phyloP scores from a whole-genome alignment of 2,888 invertebrate species.

The Esperia sulphurella region DNA sequence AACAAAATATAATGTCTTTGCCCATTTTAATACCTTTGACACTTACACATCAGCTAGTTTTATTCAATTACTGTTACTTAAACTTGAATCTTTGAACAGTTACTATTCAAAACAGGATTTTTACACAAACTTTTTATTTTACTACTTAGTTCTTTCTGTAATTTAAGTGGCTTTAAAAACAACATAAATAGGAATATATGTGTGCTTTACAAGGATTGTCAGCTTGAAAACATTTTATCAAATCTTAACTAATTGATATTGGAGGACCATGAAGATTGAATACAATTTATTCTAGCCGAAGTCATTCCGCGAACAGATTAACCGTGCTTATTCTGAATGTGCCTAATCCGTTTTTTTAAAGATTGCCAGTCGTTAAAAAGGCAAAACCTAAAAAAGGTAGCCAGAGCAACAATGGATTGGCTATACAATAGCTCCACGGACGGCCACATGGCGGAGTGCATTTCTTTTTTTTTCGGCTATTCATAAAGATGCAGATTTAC shows the following conservation, averaged over 20 bases:
- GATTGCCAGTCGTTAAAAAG: slow-evolving; percentile 47
- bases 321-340: slow-evolving; percentile 44
- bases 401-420: slow-evolving; percentile 55
- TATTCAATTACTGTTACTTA: too few species aligned
- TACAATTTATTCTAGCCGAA: slow-evolving; percentile 13
- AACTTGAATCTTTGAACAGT: too few species aligned
- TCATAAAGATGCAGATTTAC: slow-evolving; percentile 59
- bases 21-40: too few species aligned
- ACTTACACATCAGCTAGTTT: too few species aligned
- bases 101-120: too few species aligned
- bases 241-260: neutral
- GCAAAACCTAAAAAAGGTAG: slow-evolving; percentile 59
- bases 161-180: too few species aligned
- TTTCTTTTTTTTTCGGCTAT: slow-evolving; percentile 53
- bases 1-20: too few species aligned
- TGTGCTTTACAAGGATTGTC: too few species aligned
- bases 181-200: too few species aligned
- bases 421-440: slow-evolving; percentile 54
- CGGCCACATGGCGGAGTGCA: slow-evolving; percentile 58
- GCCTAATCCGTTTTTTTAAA: slow-evolving; percentile 55
- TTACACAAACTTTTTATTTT: too few species aligned
- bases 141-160: too few species aligned
- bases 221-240: too few species aligned
- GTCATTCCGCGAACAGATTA: slow-evolving; percentile 47
- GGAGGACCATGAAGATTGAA: neutral